Evolutionary conservation across 2,113 vertebrate species (phyloP), one percentile per base, ranked within the genome.

Genomic region (Barnardius zonarius): DNA sequence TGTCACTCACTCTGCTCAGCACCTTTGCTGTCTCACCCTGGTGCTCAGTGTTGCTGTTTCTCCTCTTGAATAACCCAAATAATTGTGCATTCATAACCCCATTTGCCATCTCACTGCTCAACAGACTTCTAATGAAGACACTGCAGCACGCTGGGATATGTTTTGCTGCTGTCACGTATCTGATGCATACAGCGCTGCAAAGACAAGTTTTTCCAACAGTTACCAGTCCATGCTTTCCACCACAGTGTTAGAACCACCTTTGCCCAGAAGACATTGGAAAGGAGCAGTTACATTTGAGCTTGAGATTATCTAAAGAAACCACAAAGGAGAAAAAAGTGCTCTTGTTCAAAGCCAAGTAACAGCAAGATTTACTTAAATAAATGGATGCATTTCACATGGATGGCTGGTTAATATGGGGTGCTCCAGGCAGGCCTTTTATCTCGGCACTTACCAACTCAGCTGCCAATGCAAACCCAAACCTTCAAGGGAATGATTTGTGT

Each of bases 391-490:
- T 90, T 90, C 88, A 78, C 73, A 86, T 4, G 62, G 85, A 51
- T 55, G 83, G 31, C 86, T 62, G 5, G 48, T 75, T 75, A 51
- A 68, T 2, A 28, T 0, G 3, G 51, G 55, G 39, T 57, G 95
- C 95, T 94, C 43, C 20, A 88, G 93, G 83, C 93, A 86, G 69
- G 73, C 4, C 95, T 96, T 96, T 94, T 27, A 95, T 94, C 92
- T 93, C 69, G 6, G 68, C 57, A 4, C 22, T 55, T 25, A 57
- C 69, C 69, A 77, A 35, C 55, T 27, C 1, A 1, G 83, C 52
- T 93, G 94, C 95, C 96, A 93, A 74, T 11, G 61, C 87, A 83
- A 93, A 22, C 79, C 2, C 0, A 92, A 88, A 86, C 55, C 66
- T 92, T 88, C 83, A 63, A 83, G 83, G 73, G 64, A 88, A 68